Evolutionary conservation across 2,888 invertebrate genomes (phyloP), one percentile per base, ranked within the genome.

Genomic region (Cephus rjabovi): DNA sequence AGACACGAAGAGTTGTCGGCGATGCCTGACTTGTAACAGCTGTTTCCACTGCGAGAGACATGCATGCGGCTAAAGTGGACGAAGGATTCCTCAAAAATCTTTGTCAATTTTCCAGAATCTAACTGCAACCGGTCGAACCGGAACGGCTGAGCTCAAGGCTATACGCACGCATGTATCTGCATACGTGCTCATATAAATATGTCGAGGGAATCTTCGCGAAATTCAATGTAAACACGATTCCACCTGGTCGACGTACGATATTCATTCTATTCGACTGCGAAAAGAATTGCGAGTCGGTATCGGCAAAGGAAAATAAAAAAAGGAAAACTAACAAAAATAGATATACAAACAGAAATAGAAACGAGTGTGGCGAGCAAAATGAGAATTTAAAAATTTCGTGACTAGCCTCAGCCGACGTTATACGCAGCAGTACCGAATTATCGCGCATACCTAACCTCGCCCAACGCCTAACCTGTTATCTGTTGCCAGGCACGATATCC

Each of bases 401-500:
- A 11, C 71, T 6, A 3, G 11, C 15, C 6, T 11, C 33, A 30
- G 11, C 12, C 33, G 30, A 3, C 3, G 3, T 15, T 31, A 30
- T 23, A 34, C 71, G 71, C 71, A 12, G 3, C 30, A n/a, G 40
- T 33, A 69, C 31, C 31, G 34, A 76, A 34, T 76, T 76, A 71
- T 34, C 73, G 69, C 34, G 34, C 71, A 75, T 80, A 80, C 79
- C 81, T 79, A 81, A 85, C 81, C 81, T 83, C 79, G 77, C 80
- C 81, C 78, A 80, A 81, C 79, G 77, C 75, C 74, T 75, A n/a
- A 73, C 74, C 71, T 71, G 76, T 82, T 84, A 84, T 86, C 85
- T 82, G 83, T 86, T 86, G 81, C 83, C 82, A 84, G 79, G 82
- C 80, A 78, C 80, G 82, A 79, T 82, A 81, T 80, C 81, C 70